Conservation (phyloP, 2,888 invertebrate genomes). For the Epsilonema sp. region DNA sequence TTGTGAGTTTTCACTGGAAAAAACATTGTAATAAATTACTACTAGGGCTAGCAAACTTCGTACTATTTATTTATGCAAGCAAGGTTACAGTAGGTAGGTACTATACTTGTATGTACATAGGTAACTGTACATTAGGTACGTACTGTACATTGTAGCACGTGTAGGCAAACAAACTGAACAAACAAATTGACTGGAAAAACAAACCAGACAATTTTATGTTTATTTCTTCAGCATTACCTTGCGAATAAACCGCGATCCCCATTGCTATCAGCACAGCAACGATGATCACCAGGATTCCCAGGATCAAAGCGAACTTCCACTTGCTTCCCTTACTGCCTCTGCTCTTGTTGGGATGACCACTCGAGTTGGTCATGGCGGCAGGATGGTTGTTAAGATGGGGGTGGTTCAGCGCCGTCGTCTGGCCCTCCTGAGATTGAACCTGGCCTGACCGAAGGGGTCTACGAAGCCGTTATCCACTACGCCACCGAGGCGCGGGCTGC, state of each 20-base stretch:
- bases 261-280: conserved; percentile 8
- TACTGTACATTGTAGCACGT: too few species aligned
- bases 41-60: too few species aligned
- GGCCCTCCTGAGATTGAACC: not conserved
- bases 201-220: too few species aligned
- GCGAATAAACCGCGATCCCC: conserved; percentile 8
- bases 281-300: conserved; percentile 5
- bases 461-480: too few species aligned
- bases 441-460: not conserved
- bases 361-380: not conserved
- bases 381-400: too few species aligned
- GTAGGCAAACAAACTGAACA: too few species aligned
- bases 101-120: too few species aligned
- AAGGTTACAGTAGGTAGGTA: not conserved
- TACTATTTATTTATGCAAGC: not conserved
- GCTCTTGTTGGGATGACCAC: not conserved
- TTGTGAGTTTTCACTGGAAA: conserved; percentile 1
- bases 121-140: too few species aligned
- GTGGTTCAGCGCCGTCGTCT: not conserved
- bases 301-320: not conserved
- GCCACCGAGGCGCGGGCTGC: too few species aligned
- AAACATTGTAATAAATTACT: too few species aligned
- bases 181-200: too few species aligned
- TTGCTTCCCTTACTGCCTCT: not conserved
- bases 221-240: too few species aligned